These are phyloP conservation scores for Callyntrura sp. DNA, from an alignment of 2,888 invertebrate genomes.

Conservation along the genomic window DNA sequence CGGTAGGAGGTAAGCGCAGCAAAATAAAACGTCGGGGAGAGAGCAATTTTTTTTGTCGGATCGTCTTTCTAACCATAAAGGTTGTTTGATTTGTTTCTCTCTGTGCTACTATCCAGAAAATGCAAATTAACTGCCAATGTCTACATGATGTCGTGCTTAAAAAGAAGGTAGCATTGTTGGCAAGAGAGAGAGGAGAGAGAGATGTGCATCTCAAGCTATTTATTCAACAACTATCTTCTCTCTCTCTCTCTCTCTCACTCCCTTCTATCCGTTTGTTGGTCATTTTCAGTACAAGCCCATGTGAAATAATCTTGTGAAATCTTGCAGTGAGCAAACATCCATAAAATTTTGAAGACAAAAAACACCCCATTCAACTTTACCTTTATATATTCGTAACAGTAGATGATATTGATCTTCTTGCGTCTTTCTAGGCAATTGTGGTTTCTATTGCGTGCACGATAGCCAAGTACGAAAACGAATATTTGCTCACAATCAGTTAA, in stretches of 20 bases:
- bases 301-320: constrained; percentile 3
- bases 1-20: too few species aligned
- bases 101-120: constrained; percentile 55
- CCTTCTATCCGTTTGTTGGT: background rate
- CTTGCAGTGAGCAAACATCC: constrained; percentile 42
- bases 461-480: background rate
- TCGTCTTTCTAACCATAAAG: too few species aligned
- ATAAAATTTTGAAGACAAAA: constrained; percentile 11
- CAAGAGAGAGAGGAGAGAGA: background rate
- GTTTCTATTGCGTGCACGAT: background rate
- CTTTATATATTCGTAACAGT: too few species aligned
- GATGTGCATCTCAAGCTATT: too few species aligned
- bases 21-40: too few species aligned
- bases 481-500: background rate
- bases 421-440: background rate
- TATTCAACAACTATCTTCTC: too few species aligned
- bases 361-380: background rate
- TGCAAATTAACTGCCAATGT: constrained; percentile 56
- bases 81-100: too few species aligned
- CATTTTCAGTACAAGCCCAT: too few species aligned
- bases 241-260: background rate
- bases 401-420: constrained; percentile 29
- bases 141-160: constrained; percentile 7
- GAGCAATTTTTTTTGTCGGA: too few species aligned
- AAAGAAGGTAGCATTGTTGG: too few species aligned